Evolutionary conservation across 2,113 vertebrate genomes (phyloP), one percentile per base, ranked within the genome.

Genomic region (Okapia johnstoni): DNA sequence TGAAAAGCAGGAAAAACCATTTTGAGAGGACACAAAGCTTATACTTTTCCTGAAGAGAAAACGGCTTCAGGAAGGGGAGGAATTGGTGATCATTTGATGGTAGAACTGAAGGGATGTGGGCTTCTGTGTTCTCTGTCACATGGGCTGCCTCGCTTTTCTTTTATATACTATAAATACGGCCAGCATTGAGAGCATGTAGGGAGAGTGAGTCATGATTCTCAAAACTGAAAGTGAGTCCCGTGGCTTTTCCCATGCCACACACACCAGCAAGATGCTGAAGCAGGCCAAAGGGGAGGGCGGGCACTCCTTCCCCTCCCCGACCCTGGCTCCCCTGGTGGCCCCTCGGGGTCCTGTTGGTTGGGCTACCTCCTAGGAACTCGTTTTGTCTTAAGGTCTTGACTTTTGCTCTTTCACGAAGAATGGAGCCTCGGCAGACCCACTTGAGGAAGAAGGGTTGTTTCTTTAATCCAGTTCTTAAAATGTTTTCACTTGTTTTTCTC

Each of bases 211-310:
- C 95, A 63, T 48, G 50, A 16, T 15, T 81, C 60, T 86, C 40
- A 94, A 88, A 95, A 94, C 81, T 88, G 52, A 96, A 91, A 95
- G 61, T 85, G 92, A 93, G 55, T 86, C 57, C 88, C 79, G 40
- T 81, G 28, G 3, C 36, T 89, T 85, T 81, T 16, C 86, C 86
- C 19, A 7, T 4, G 0, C 48, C 58, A 60, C n/a, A 33, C n/a
- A 43, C 33, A 58, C 21, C 11, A 85, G 28, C 76, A 66, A 50
- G 79, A 16, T 85, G 57, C 55, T 57, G 17, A 7, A 33, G 21
- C 33, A 30, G 16, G 25, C 21, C 6, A 1, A 30, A 13, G 5
- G 23, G 30, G 46, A 13, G 30, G 19, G 30, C 19, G 0, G 61
- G 25, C 9, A 0, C 28, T 4, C 55, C 48, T 43, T 25, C 16